Percentiles rank a stretch among this genome's conserved stretches.
Evolutionary conservation across 2,888 invertebrate species (phyloP).

Genomic region (Oithona nana): DNA sequence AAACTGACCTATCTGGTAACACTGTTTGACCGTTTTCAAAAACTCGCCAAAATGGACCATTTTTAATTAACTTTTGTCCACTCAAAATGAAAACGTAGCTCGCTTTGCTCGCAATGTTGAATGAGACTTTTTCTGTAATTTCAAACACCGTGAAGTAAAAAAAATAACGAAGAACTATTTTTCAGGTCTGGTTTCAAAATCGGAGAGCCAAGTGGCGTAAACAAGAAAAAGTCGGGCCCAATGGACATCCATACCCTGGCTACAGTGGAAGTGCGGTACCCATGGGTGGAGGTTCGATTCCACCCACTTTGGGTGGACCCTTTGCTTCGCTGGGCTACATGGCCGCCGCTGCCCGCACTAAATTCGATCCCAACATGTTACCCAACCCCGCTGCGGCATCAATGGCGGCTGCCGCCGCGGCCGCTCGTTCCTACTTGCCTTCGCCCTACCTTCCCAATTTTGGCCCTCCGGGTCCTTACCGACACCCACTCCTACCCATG

Average conservation of each 20-base stretch:
- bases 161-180: too few relatives aligned
- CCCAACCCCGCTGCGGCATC: not conserved
- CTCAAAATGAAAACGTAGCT: too few relatives aligned
- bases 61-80: too few relatives aligned
- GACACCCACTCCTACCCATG: not conserved
- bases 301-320: slow-evolving; percentile 18
- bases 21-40: too few relatives aligned
- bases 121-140: too few relatives aligned
- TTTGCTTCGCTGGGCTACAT: not conserved
- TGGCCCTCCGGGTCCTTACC: not conserved
- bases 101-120: too few relatives aligned
- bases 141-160: too few relatives aligned
- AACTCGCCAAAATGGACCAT: too few relatives aligned
- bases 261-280: slow-evolving; percentile 20
- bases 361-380: not conserved
- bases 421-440: slow-evolving; percentile 19
- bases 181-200: slow-evolving; percentile 22
- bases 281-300: slow-evolving; percentile 19
- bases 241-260: slow-evolving; percentile 20
- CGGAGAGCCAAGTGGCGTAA: slow-evolving; percentile 22
- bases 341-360: not conserved
- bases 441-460: slow-evolving; percentile 4
- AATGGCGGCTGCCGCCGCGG: slow-evolving; percentile 19
- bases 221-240: slow-evolving; percentile 22
- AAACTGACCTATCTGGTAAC: too few relatives aligned